These are phyloP conservation scores for Thomomys bottae DNA, from an alignment of 2,113 vertebrate species.

Conservation along the genomic window DNA sequence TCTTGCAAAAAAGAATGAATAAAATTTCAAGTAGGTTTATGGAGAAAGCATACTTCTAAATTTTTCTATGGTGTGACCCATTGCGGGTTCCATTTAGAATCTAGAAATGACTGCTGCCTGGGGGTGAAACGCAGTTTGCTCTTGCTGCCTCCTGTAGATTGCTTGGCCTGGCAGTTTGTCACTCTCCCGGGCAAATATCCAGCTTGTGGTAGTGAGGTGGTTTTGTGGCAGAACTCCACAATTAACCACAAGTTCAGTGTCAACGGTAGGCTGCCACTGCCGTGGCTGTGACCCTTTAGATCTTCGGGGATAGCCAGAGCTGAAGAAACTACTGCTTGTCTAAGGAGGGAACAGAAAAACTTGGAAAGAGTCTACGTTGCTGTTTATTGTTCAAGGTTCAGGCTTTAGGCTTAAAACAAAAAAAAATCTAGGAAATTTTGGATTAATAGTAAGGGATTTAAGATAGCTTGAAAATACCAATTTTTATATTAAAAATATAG, in stretches of 20 bases:
- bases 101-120: constrained; percentile 65
- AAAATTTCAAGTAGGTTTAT: constrained; percentile 16
- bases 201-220: constrained; percentile 83
- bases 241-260: constrained; percentile 83
- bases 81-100: constrained; percentile 53
- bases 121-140: constrained; percentile 74
- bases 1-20: constrained; percentile 21
- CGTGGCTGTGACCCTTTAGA: constrained; percentile 76
- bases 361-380: constrained; percentile 76
- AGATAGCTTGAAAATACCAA: constrained; percentile 17
- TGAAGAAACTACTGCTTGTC: constrained; percentile 79
- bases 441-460: constrained; percentile 61
- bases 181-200: constrained; percentile 77
- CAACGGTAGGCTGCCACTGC: constrained; percentile 79
- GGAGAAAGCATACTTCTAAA: constrained; percentile 12
- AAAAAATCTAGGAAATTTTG: constrained; percentile 62
- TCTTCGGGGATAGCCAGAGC: constrained; percentile 70
- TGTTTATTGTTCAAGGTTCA: constrained; percentile 78
- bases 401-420: constrained; percentile 63
- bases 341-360: constrained; percentile 71
- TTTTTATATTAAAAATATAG: constrained; percentile 38
- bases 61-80: constrained; percentile 41
- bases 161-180: constrained; percentile 77
- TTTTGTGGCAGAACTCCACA: constrained; percentile 84
- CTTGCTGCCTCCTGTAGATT: constrained; percentile 63